Conservation (phyloP, 2,113 vertebrate genomes). For the Coptodon bakossiorum region DNA sequence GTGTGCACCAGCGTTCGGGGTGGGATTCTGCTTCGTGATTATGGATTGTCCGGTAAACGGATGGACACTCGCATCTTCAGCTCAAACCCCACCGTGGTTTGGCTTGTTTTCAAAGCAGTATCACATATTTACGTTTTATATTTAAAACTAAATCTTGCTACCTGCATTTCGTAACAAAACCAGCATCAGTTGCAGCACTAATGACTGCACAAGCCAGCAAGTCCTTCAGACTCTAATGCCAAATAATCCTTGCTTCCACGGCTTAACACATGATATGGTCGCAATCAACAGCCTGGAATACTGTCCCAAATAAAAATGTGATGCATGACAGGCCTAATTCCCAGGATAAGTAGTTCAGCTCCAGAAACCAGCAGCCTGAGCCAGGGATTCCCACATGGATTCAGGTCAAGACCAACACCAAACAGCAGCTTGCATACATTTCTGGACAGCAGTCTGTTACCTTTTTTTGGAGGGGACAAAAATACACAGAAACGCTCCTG, state of each 20-base stretch:
- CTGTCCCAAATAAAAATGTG: slow-evolving; percentile 4
- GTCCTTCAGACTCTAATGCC: background rate
- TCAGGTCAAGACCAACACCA: background rate
- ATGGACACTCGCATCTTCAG: background rate
- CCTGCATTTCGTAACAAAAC: background rate
- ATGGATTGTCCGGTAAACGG: background rate
- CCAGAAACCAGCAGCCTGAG: background rate
- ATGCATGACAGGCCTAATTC: slow-evolving; percentile 25
- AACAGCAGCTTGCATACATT: background rate
- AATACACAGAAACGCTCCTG: background rate
- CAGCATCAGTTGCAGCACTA: background rate
- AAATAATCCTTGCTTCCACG: background rate
- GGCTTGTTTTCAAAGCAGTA: background rate
- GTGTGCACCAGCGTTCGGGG: background rate
- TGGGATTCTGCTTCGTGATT: background rate
- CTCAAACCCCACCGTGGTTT: background rate
- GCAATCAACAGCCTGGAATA: background rate
- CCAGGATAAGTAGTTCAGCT: slow-evolving; percentile 6
- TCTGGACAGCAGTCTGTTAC: background rate
- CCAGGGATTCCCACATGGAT: background rate
- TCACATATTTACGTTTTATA: background rate
- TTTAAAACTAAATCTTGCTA: background rate
- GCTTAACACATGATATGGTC: background rate
- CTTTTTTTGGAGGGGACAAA: background rate
- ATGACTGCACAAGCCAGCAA: background rate